Evolutionary conservation across 2,797 vertebrate genomes (phyloP), one percentile per base, ranked within the genome.

Genomic region (Phaenicophaeus curvirostris): DNA sequence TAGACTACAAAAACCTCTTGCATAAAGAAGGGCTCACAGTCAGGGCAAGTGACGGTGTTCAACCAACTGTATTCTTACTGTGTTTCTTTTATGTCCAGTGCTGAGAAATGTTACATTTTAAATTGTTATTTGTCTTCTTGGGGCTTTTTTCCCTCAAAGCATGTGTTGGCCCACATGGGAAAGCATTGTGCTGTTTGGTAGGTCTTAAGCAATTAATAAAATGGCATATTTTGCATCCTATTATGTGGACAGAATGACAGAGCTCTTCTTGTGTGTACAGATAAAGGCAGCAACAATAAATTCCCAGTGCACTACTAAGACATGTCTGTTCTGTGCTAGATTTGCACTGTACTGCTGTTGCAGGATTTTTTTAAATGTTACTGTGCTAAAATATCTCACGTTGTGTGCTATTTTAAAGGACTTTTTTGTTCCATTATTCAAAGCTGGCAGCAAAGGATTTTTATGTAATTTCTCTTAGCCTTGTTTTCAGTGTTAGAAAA

Each of bases 21-120:
- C 83, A 94, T 93, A 93, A 94, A 92, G 75, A 86, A 63, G 31
- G 61, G 7, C 93, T 93, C 46, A 24, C 75, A 94, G 83, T 79
- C 78, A 88, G 86, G 65, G 77, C 90, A 93, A 86, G 59, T 35
- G 69, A 54, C 1, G 0, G 50, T 76, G 87, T 68, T 90, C 74
- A 73, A 57, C 71, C 41, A 63, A 57, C 61, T 66, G 37, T 53
- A 58, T 84, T 87, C 68, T 80, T 69, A 27, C 2, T 71, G 50
- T 51, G 41, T 84, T 57, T 55, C 71, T 71, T 75, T 84, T 72
- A 77, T 82, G 72, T 55, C 69, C 83, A 57, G 24, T 50, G n/a
- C n/a, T 89, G 57, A 89, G 62, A 73, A 85, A 51, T 74, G 53
- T 31, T 53, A 3, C 53, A 46, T n/a, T 94, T 89, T 23, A 74